These are phyloP conservation scores for Acestrorhynchus altus DNA, from an alignment of 2,797 vertebrate species.

Conservation along the genomic window DNA sequence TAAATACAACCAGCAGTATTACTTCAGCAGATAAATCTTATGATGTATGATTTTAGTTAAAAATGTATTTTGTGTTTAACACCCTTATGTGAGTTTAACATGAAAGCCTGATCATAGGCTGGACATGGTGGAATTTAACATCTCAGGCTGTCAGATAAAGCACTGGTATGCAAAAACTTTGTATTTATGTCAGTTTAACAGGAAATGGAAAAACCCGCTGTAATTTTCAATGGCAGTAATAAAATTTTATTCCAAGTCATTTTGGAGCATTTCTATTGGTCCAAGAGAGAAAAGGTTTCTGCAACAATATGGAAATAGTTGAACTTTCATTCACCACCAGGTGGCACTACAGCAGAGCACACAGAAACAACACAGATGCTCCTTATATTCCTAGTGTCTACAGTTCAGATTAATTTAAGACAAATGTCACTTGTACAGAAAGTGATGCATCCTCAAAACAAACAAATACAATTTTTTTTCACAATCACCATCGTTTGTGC, in stretches of 20 bases:
- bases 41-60: neutral
- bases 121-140: neutral
- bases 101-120: neutral
- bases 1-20: neutral
- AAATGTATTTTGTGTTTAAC: neutral
- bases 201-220: too few relatives aligned
- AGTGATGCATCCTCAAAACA: neutral
- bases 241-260: too few relatives aligned
- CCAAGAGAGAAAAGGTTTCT: too few relatives aligned
- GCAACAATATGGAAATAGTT: too few relatives aligned
- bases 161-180: too few relatives aligned
- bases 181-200: too few relatives aligned
- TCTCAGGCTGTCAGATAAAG: neutral
- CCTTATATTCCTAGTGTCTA: neutral
- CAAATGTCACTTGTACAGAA: constrained; percentile 12
- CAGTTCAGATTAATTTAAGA: neutral
- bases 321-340: constrained; percentile 46
- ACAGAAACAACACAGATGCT: neutral
- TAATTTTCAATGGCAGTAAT: too few relatives aligned
- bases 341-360: constrained; percentile 48
- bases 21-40: neutral
- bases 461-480: neutral
- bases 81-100: neutral
- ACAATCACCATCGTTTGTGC: constrained; percentile 56
- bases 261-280: too few relatives aligned